phyloP scores from a whole-genome alignment of 2,113 vertebrate genomes.

The Orthonyx spaldingii region DNA sequence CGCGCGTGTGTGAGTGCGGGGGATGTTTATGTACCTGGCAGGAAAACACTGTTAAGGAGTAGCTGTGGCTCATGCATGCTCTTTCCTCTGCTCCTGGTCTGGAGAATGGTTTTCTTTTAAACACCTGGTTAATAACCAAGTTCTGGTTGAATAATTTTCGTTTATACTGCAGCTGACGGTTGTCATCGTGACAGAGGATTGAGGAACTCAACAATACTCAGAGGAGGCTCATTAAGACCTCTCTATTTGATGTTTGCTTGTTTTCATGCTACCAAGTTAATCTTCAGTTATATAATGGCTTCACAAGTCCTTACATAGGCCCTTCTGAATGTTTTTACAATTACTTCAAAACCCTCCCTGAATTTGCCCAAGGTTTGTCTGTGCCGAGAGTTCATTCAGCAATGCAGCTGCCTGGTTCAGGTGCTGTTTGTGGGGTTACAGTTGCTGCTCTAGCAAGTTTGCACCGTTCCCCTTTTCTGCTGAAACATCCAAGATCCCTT shows the following conservation, averaged over 20 bases:
- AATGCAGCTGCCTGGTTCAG: not conserved
- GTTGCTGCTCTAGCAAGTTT: not conserved
- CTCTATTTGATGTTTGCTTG: not conserved
- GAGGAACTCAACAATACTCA: not conserved
- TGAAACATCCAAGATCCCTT: not conserved
- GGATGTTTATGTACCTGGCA: constrained; percentile 32
- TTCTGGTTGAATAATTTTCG: not conserved
- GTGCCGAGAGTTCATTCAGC: fast-evolving
- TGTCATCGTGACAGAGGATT: not conserved
- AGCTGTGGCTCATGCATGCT: not conserved
- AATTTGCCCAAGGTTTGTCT: not conserved
- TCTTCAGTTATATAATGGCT: not conserved
- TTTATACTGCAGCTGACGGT: fast-evolving
- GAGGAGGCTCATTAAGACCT: not conserved
- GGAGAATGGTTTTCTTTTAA: not conserved
- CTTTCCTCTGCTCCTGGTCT: not conserved
- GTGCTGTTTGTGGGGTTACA: not conserved
- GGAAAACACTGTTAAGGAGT: not conserved
- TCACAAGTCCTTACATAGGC: not conserved
- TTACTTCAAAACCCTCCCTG: not conserved
- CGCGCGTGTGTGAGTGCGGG: not conserved
- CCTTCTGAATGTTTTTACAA: not conserved
- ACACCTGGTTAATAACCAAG: not conserved
- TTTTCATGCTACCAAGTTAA: not conserved
- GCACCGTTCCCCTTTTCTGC: not conserved